Base-by-base conservation (phyloP, 2,113 vertebrate genomes). In the Arizona elegans region DNA sequence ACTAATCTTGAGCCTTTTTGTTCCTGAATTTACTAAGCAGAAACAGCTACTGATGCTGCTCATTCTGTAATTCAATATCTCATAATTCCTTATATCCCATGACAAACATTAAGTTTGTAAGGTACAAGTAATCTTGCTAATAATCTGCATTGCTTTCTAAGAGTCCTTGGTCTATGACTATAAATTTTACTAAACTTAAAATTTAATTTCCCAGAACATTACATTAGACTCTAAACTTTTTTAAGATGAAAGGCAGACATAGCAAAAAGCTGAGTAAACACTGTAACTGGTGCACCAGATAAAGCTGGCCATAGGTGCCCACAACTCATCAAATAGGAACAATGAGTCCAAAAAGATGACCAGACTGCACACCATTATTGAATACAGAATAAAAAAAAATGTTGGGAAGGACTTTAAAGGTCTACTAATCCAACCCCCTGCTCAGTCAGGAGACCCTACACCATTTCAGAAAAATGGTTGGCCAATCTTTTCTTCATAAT, bases 1-100 rank as follows among this genome's bases (percentile, higher is more conserved):
- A 55, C 1, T 15, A 24, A 33, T 26, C 9, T 1, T 0, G 0
- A 65, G 26, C 6, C 0, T 0, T 91, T 86, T 92, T 47, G 13
- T 26, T 50, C 15, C 26, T 0, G 3, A 86, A 62, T 29, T 90
- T 54, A 33, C 85, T 0, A 75, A 85, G 50, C 0, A 0, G 0
- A 0, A 50, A 0, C 86, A 0, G 23, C 11, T 21, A 13, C 7
- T 90, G 62, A 9, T 29, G 53, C 38, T 59, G 7, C 89, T 53
- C 47, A 12, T 75, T 75, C 38, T 11, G 1, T 90, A 53, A 19
- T 9, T 75, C 47, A 70, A 54, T 53, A 53, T 21, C 1, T 62
- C 24, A 70, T 70, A 17, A 15, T 52, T 70, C 12, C 17, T 52
- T 70, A 33, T 11, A 75, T 53, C 62, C 89, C 50, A 52, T 21